phyloP scores from a whole-genome alignment of 2,797 vertebrate genomes.

The Peromyscus melanophrys region DNA sequence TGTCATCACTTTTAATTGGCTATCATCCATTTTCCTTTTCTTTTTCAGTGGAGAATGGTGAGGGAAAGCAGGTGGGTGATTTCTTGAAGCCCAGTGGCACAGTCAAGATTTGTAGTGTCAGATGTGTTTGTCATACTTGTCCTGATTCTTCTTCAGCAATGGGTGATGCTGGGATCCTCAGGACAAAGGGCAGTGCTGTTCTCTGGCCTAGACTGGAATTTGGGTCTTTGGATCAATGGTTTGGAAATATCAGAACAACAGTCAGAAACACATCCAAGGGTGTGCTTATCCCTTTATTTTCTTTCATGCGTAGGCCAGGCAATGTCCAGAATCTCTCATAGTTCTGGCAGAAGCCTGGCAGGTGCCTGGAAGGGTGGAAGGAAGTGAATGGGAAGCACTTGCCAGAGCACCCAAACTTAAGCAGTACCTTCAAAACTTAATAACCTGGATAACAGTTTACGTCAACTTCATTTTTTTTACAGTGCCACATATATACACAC shows the following conservation, averaged over 20 bases:
- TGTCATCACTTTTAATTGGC: background rate
- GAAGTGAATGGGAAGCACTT: background rate
- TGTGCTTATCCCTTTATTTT: background rate
- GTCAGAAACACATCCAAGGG: background rate
- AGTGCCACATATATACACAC: background rate
- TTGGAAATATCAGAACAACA: slow-evolving; percentile 28
- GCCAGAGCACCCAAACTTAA: background rate
- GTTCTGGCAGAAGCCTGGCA: background rate
- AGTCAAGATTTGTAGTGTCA: background rate
- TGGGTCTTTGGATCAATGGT: slow-evolving; percentile 19
- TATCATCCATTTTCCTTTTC: background rate
- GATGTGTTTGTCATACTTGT: background rate
- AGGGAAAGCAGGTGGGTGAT: background rate
- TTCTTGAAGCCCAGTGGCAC: background rate
- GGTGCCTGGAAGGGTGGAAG: background rate
- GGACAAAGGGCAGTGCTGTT: background rate
- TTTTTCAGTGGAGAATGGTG: background rate
- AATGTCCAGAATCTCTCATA: background rate
- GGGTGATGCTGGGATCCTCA: background rate
- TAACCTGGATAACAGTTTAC: background rate
- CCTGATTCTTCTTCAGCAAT: background rate
- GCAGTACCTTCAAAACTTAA: background rate
- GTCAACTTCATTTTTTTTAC: background rate
- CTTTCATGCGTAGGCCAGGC: background rate
- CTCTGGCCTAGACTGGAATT: background rate